Evolutionary conservation across 2,888 invertebrate species (phyloP), one percentile per base, ranked within the genome.

Genomic region (Drosophila pegasa): DNA sequence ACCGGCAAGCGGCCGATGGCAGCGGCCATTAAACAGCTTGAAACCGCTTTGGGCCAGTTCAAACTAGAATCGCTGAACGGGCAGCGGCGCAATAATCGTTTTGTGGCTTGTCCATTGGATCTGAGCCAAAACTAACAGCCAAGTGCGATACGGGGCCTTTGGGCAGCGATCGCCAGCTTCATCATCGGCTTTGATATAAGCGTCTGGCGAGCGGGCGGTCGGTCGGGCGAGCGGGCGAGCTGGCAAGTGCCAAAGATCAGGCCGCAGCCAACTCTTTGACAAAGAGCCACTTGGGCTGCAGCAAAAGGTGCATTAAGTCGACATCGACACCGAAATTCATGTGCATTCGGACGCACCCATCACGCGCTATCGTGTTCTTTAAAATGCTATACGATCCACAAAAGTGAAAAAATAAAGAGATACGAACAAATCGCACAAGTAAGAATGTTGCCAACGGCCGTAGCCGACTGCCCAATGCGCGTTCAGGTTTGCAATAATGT

Each of bases 31-130:
- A 57, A 78, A 72, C 87, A 71, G 85, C 85, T 70, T 66, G 37
- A 69, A 87, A 78, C 87, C 71, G 70, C 87, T 81, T 86, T 63
- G 40, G 58, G 78, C 74, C 85, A 72, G 86, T 85, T 86, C 6
- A 71, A 86, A 86, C 86, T 86, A 86, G 86, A 87, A 86, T 87
- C 75, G 59, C 33, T 73, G 64, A 78, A 73, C 61, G 55, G 55
- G 56, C 64, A 47, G 37, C 48, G 60, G 56, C 75, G 56, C 56
- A 62, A 65, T 77, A 73, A 62, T 60, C 77, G 65, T 51, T 66
- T 62, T 71, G 62, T 56, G 38, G 54, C 43, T 33, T 59, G 48
- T 48, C 66, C 43, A 57, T 48, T 50, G 57, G 65, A 63, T 72
- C 58, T 56, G 55, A 55, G 65, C 62, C 63, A 48, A 70, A 70